Percentiles rank a stretch among this genome's conserved stretches.
phyloP scores from a whole-genome alignment of 2,888 invertebrate species.

The Norana najaformis region DNA sequence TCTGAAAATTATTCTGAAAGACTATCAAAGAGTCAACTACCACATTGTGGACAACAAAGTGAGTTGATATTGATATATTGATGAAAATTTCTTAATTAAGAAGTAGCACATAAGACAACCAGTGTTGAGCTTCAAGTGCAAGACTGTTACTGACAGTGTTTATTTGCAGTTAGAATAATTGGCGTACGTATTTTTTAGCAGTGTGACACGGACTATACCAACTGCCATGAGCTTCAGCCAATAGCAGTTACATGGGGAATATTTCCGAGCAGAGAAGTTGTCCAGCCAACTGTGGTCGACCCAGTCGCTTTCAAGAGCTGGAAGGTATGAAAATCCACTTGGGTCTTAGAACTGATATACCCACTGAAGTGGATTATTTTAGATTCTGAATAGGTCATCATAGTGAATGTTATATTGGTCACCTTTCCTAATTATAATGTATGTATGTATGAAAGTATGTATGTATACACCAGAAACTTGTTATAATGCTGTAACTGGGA shows the following conservation, averaged over 20 bases:
- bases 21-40: conserved; percentile 66
- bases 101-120: neutral
- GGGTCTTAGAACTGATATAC: neutral
- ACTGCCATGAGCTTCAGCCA: conserved; percentile 65
- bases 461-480: no score
- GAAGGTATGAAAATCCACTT: conserved; percentile 61
- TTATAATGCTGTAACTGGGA: no score
- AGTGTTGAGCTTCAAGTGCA: neutral
- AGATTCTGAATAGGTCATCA: neutral
- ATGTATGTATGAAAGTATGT: neutral
- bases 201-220: conserved; percentile 65
- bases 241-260: conserved; percentile 70
- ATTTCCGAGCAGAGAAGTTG: conserved; percentile 68
- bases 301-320: conserved; percentile 67
- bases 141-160: neutral
- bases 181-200: conserved; percentile 44
- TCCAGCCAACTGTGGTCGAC: conserved; percentile 69
- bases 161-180: neutral
- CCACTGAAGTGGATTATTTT: no score
- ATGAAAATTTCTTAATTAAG: no score
- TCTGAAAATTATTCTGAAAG: conserved; percentile 63
- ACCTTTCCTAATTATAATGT: neutral
- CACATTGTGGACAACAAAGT: conserved; percentile 66
- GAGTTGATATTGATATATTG: no score
- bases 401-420: neutral